Percentiles rank a stretch among this genome's conserved stretches.
Evolutionary conservation across 2,113 vertebrate genomes (phyloP).

Genomic region (Cyprinus carpio): DNA sequence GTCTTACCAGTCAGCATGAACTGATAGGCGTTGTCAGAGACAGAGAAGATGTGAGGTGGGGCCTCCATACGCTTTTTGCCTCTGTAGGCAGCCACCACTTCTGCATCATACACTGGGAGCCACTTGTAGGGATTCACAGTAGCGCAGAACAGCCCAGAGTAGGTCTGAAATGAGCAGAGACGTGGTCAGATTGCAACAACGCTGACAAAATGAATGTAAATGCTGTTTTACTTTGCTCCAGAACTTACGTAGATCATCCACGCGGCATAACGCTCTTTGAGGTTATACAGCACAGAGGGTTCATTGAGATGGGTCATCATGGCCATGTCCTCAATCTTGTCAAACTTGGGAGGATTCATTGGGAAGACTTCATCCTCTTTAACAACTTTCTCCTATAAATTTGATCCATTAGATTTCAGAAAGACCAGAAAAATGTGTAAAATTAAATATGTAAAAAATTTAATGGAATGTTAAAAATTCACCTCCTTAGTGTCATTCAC

Average conservation of each 20-base stretch:
- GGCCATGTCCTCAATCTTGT: conserved; percentile 84
- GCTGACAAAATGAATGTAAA: neutral
- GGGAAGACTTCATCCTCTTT: conserved; percentile 71
- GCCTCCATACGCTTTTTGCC: conserved; percentile 75
- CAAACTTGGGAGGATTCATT: conserved; percentile 81
- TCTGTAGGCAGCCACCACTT: conserved; percentile 41
- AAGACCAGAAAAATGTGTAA: neutral
- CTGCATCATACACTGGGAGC: conserved; percentile 66
- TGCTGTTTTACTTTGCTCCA: neutral
- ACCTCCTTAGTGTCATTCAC: conserved; percentile 72
- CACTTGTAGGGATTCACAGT: conserved; percentile 82
- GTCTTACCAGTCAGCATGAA: conserved; percentile 43
- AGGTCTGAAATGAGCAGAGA: conserved; percentile 33
- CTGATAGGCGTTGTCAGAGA: conserved; percentile 50
- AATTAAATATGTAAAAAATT: neutral
- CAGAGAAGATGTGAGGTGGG: conserved; percentile 47
- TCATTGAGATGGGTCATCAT: conserved; percentile 84
- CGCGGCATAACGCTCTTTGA: conserved; percentile 84
- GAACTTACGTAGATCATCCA: conserved; percentile 75
- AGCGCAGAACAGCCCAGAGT: conserved; percentile 39
- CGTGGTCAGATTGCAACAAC: neutral
- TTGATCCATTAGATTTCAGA: neutral
- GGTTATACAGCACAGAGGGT: conserved; percentile 80
- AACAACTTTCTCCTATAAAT: conserved; percentile 62
- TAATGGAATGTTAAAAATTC: too few species aligned